Base-by-base conservation (phyloP, 2,888 invertebrate genomes). In the Cryptus armator region DNA sequence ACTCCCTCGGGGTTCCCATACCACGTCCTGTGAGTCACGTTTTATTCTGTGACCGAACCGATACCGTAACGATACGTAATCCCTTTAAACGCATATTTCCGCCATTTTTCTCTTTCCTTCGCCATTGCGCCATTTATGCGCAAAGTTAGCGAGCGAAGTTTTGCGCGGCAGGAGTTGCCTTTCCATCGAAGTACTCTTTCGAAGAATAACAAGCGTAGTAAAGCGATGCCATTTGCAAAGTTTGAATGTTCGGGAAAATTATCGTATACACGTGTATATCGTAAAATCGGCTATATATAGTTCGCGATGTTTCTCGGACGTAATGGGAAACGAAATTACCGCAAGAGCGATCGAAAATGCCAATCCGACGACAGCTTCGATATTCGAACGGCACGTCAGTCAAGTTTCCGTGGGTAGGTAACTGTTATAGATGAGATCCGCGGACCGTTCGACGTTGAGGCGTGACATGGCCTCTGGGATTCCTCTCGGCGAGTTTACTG, bases 1-100 rank as follows among this genome's bases (percentile, higher is more conserved):
- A 80, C 81, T 84, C 66, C 67, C 79, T 75, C 84, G 24, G 44
- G 56, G 19, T 44, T 68, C 56, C 74, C 70, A 59, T 71, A 71
- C 56, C 67, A 51, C 48, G 71, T 53, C 67, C 44, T 44, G 14
- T n/a, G 56, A 32, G 67, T 89, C 88, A 87, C 89, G 87, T 88
- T 88, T 86, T 82, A 62, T 74, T 86, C 37, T 9, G 37, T 66
- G 80, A 84, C 81, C 80, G 79, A 56, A 75, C 48, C 68, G 81
- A 83, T 86, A 70, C 62, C 14, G 24, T 56, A 56, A 56, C 56
- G 56, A 56, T 19, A 24, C 10, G 19, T 37, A 37, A 37, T 24
- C 56, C 12, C 19, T 9, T 48, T 48, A 9, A 16, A 53, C 10
- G 19, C 16, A 19, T 53, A 19, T 19, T 19, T 53, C 53, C 16